Evolutionary conservation across 2,888 invertebrate genomes (phyloP), one percentile per base, ranked within the genome.

Genomic region (Merodon equestris): DNA sequence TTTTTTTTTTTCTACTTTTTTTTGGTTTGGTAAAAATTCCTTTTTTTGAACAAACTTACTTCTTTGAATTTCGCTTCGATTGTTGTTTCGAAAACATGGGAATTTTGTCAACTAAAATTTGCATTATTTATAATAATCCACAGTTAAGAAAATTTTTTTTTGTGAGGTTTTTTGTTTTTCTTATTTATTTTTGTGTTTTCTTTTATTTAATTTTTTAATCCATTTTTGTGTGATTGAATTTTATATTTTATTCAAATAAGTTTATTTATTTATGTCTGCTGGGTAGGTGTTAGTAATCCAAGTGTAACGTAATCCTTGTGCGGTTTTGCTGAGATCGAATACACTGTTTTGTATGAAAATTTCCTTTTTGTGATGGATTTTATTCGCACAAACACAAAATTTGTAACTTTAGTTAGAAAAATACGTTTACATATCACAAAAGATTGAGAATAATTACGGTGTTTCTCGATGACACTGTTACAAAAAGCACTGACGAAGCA

Each of bases 71-170:
- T 84, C 87, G 88, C 87, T 87, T 87, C 86, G 88, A 85, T 85
- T 87, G 87, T 86, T 87, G 88, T 86, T 87, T 87, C 86, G 87
- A 88, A 88, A 88, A 87, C 87, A 87, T 87, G 88, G 87, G 87
- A 87, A 87, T 87, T 88, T 87, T 87, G 87, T 87, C 87, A 86
- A 87, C 88, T 86, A 87, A 88, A 86, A 87, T 86, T 88, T 87
- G 87, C 88, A 87, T 87, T 85, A 87, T 87, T 84, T 83, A 82
- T 86, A 84, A 86, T 77, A 72, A 77, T 82, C 73, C 82, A 81
- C 81, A 63, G 74, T 67, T 67, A 53, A 72, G 63, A 63, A 67
- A 56, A 73, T 68, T 72, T 79, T 48, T 63, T 79, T 75, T 68
- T 27, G 2, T 27, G n/a, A n/a, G 2, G 68, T 38, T 77, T 68